Base-by-base conservation (phyloP, 2,797 vertebrate species). In the Tadarida brasiliensis region DNA sequence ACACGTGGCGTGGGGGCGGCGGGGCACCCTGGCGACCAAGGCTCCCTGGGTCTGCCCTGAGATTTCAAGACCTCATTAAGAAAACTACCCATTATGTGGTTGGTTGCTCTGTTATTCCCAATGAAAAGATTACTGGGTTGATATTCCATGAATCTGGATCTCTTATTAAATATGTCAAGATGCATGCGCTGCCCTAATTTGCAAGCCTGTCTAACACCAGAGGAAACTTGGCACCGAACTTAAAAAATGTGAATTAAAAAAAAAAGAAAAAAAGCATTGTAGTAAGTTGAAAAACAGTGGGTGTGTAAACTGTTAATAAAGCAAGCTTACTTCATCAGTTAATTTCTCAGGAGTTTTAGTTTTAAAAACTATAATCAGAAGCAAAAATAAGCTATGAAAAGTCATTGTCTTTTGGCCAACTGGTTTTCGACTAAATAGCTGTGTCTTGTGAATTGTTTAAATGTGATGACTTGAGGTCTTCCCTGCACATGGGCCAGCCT, bases 61-160 rank as follows among this genome's bases (percentile, higher is more conserved):
- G 47, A 39, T 80, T 93, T 74, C 17, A 15, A 74, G 65, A 47
- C 74, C 80, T 96, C n/a, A 2, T 90, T 95, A 87, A 39, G 84
- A 90, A 86, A 88, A 47, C n/a, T 80, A 47, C 24, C 61, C 61
- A 14, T 74, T 51, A 63, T 5, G 6, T 91, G 87, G 71, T 51
- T 78, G 56, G 57, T 80, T 93, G 71, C 68, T 94, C 44, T 95
- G 24, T 88, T 92, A 82, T 39, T 84, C 24, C 19, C 63, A 89
- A 3, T 85, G 90, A 93, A 85, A 80, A 95, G 77, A 90, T 93
- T 83, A 68, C 81, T 88, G 73, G 65, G 63, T 74, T 94, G 90
- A 70, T 90, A 87, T 59, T 94, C 92, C 61, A 74, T 82, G 84
- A 93, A 94, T 90, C 87, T 74, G 28, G 7, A 49, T 84, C 59